Evolutionary conservation across 2,797 vertebrate genomes (phyloP).

Genomic region (Clarias fuscus): DNA sequence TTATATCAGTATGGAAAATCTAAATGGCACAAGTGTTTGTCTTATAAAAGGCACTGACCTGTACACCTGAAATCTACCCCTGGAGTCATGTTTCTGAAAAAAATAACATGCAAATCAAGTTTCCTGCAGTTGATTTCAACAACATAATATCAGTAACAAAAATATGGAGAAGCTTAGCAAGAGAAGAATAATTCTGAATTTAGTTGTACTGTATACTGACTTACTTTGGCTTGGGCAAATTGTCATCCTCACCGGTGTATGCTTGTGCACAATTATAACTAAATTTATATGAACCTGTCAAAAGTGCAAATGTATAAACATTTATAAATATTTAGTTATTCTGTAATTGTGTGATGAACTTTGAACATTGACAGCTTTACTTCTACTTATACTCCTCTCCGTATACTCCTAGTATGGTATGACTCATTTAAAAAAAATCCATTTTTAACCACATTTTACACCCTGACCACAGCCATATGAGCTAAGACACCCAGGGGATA

Average conservation of each 20-base stretch:
- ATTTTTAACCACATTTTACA: background rate
- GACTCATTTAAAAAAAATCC: background rate
- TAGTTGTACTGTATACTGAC: conserved; percentile 13
- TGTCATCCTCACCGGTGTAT: conserved; percentile 55
- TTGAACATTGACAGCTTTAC: background rate
- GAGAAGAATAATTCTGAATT: background rate
- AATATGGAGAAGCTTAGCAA: background rate
- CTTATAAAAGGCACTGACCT: conserved; percentile 54
- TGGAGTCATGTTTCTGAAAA: conserved; percentile 66
- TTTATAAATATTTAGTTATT: background rate
- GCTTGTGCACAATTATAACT: conserved; percentile 58
- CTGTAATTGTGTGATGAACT: background rate
- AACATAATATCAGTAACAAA: background rate
- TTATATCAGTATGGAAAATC: background rate
- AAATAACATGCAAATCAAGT: conserved; percentile 39
- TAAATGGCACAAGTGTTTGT: background rate
- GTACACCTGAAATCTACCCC: conserved; percentile 52
- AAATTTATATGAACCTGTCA: conserved; percentile 42
- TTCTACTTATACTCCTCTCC: background rate
- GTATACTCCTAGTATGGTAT: background rate
- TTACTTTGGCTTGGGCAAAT: conserved; percentile 64
- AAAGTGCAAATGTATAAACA: conserved; percentile 1
- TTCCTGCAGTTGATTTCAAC: conserved; percentile 59
- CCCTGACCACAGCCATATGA: background rate
- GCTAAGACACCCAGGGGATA: too few species aligned